Evolutionary conservation across 2,797 vertebrate species (phyloP), one percentile per base, ranked within the genome.

Genomic region (Pagetopsis macropterus): DNA sequence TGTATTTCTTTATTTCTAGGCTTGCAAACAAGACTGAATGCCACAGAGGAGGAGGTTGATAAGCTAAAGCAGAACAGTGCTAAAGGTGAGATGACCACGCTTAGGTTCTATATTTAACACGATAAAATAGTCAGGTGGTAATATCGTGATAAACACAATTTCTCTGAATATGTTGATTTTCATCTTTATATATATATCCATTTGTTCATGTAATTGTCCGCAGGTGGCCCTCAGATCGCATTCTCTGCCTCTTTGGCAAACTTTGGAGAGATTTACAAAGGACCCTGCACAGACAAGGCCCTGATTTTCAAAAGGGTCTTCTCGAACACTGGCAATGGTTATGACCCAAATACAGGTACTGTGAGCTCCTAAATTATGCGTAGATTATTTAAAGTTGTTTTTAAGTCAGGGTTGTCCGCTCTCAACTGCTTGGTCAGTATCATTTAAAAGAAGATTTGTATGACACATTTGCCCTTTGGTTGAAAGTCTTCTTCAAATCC

Each of bases 1-100:
- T 31, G 52, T 44, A 5, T 10, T 57, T 15, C 41, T 54, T 1
- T 4, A 46, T 71, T 37, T 37, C 33, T 37, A 84, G 86, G 1
- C 16, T 46, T 84, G 23, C 23, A 65, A 65, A 62, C 8, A 1
- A 57, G 71, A n/a, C 70, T 78, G 56, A 49, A 40, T 13, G 51
- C 51, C 2, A 58, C 75, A 14, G 65, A 70, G 56, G 21, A 41
- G 19, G 68, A 72, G 19, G 55, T 78, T 19, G 16, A 54, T 2
- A 31, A 65, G 3, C 68, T 88, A 31, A 86, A 82, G 59, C 56
- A 69, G 43, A 70, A 8, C 2, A 43, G 15, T 16, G 91, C 90
- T 21, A 92, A 94, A 85, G 92, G 95, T 96, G 87, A 94, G 43
- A 33, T 5, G 16, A 46, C n/a, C n/a, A n/a, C n/a, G n/a, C n/a